Conservation (phyloP, 2,888 invertebrate species). For the Noctua janthina region DNA sequence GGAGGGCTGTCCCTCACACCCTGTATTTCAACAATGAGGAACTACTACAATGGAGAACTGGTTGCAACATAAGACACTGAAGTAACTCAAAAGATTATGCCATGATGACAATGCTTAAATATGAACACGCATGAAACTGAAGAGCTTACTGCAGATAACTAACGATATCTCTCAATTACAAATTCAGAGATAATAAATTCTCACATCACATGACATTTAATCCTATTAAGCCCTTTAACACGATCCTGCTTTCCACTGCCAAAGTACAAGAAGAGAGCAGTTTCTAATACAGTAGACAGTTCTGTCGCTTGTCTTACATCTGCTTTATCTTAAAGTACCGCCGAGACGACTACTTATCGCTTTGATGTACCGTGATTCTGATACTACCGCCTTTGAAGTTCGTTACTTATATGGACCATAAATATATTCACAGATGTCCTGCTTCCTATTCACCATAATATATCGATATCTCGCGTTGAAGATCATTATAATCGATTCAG, state of each 20-base stretch:
- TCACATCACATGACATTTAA: slow-evolving; percentile 15
- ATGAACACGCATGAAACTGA: slow-evolving; percentile 3
- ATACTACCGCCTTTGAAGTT: slow-evolving; percentile 65
- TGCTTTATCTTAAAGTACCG: slow-evolving; percentile 39
- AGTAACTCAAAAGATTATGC: not conserved
- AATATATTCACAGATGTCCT: slow-evolving; percentile 65
- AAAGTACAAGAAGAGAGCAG: slow-evolving; percentile 24
- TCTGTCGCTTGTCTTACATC: slow-evolving; percentile 49
- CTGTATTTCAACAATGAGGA: slow-evolving; percentile 21
- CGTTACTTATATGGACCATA: slow-evolving; percentile 63
- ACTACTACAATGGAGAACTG: slow-evolving; percentile 11
- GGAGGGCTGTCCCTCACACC: too few species aligned
- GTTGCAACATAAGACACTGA: not conserved
- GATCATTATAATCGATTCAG: slow-evolving; percentile 50
- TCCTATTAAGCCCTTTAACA: slow-evolving; percentile 33
- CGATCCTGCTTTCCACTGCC: not conserved
- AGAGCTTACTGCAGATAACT: slow-evolving; percentile 24
- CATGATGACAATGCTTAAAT: not conserved
- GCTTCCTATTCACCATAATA: slow-evolving; percentile 62
- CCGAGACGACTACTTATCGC: slow-evolving; percentile 59
- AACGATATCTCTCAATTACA: slow-evolving; percentile 23
- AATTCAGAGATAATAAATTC: slow-evolving; percentile 26
- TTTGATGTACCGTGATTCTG: slow-evolving; percentile 65
- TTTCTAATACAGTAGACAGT: slow-evolving; percentile 32
- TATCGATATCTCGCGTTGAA: slow-evolving; percentile 47